Evolutionary conservation across 2,888 invertebrate genomes (phyloP).

Genomic region (Serrognathus titanus): DNA sequence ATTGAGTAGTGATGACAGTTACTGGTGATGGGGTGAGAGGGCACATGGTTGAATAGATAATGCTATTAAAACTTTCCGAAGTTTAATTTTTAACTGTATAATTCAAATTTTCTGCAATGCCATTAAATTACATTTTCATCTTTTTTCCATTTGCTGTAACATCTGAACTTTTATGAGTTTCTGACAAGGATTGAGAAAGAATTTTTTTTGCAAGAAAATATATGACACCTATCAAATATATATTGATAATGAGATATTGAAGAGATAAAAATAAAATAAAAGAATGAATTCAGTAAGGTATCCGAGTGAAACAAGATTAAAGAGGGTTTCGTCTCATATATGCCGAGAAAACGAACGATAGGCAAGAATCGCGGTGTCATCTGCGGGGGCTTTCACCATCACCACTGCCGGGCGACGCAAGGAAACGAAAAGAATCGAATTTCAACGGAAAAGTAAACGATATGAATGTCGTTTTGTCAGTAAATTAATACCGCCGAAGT

Average conservation of each 20-base stretch:
- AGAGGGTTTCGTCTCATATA: conserved; percentile 25
- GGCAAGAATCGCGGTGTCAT: conserved; percentile 22
- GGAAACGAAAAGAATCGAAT: neutral
- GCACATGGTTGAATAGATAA: conserved; percentile 19
- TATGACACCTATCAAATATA: conserved; percentile 27
- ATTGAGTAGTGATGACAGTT: conserved; percentile 9
- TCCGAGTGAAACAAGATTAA: conserved; percentile 35
- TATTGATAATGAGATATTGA: conserved; percentile 36
- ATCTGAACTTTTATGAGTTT: conserved; percentile 21
- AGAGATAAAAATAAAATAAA: conserved; percentile 37
- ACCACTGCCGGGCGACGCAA: neutral
- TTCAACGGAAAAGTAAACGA: neutral
- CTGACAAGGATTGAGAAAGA: conserved; percentile 13
- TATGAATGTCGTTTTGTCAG: neutral
- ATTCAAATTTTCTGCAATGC: conserved; percentile 18
- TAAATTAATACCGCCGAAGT: neutral
- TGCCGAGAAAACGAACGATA: conserved; percentile 21
- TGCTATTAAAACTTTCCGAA: conserved; percentile 18
- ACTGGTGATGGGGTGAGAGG: conserved; percentile 14
- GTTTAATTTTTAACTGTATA: conserved; percentile 19
- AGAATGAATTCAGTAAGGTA: conserved; percentile 32
- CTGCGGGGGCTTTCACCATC: conserved; percentile 19
- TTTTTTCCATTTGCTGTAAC: conserved; percentile 16
- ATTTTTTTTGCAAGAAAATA: conserved; percentile 19
- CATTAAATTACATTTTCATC: conserved; percentile 19